These are phyloP conservation scores for Anolis apletophallus DNA, from an alignment of 2,797 vertebrate species.

Conservation along the genomic window DNA sequence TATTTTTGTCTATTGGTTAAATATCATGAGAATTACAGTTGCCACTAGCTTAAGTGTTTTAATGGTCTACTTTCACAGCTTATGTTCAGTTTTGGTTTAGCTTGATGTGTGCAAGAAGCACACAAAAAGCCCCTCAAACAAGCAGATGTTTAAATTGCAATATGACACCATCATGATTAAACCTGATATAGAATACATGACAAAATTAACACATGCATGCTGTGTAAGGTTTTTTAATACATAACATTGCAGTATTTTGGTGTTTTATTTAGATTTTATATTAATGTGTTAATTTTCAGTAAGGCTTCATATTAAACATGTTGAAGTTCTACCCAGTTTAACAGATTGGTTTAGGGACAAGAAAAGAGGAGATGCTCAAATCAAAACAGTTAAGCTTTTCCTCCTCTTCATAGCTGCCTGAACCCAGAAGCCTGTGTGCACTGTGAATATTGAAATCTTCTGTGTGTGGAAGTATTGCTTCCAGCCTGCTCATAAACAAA, in stretches of 20 bases:
- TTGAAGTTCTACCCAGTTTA: background rate
- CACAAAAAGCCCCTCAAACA: background rate
- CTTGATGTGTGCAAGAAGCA: background rate
- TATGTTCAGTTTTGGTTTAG: background rate
- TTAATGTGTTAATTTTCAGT: background rate
- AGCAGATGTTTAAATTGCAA: background rate
- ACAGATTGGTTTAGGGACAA: background rate
- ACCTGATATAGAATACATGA: background rate
- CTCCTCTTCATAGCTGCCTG: background rate
- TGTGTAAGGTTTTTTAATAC: background rate
- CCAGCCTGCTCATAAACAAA: background rate
- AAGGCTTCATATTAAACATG: background rate
- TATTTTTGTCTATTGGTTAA: slow-evolving; percentile 12
- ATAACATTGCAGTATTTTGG: background rate
- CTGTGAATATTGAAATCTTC: background rate
- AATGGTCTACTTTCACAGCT: background rate
- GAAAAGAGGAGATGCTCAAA: background rate
- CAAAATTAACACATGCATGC: slow-evolving; percentile 1
- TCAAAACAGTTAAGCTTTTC: background rate
- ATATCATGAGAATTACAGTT: background rate
- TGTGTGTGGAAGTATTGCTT: background rate
- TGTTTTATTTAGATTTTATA: background rate
- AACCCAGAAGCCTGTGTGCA: background rate
- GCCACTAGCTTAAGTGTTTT: slow-evolving; percentile 17
- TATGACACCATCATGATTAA: background rate